Evolutionary conservation across 2,797 vertebrate species (phyloP).

Genomic region (Poeciliopsis presidionis): DNA sequence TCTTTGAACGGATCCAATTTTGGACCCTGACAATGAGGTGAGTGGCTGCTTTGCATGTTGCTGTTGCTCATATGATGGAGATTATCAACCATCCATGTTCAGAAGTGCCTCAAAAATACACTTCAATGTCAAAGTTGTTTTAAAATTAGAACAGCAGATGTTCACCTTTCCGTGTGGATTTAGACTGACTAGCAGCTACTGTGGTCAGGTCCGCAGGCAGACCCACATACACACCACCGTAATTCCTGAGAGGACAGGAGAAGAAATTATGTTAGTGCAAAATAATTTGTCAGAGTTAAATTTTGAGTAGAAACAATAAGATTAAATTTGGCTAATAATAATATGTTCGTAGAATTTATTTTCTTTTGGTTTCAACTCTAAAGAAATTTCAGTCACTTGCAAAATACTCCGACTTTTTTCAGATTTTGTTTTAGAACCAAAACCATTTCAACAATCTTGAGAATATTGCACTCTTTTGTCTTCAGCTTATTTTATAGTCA

Average conservation of each 20-base stretch:
- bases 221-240: constrained; percentile 95
- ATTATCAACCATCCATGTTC: neutral
- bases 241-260: constrained; percentile 83
- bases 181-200: constrained; percentile 86
- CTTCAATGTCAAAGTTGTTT: constrained; percentile 3
- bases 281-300: neutral
- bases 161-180: constrained; percentile 88
- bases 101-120: constrained; percentile 23
- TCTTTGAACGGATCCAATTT: neutral
- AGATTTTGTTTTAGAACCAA: neutral
- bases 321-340: neutral
- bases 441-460: neutral
- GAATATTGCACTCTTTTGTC: neutral
- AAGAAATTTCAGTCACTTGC: neutral
- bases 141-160: neutral
- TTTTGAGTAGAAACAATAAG: neutral
- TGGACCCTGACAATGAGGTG: neutral
- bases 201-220: constrained; percentile 85
- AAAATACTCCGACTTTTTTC: neutral
- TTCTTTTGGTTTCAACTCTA: neutral
- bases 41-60: constrained; percentile 14
- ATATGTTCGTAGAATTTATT: neutral
- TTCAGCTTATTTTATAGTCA: neutral
- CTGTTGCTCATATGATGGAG: constrained; percentile 7
- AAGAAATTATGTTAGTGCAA: neutral